phyloP scores from a whole-genome alignment of 2,113 vertebrate genomes.

The Dasyurus viverrinus region DNA sequence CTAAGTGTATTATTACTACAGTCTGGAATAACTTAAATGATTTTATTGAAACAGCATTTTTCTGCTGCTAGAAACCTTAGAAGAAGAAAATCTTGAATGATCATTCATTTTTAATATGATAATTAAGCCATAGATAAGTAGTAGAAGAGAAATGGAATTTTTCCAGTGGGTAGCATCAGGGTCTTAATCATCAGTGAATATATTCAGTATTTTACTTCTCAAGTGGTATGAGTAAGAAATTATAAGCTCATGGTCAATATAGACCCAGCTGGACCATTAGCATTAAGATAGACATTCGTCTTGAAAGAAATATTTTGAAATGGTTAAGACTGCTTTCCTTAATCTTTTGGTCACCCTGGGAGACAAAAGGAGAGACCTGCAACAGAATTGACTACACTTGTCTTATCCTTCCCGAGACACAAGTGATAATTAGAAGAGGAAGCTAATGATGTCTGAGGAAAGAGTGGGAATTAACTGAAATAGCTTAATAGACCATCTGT shows the following conservation, averaged over 20 bases:
- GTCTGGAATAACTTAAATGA: neutral
- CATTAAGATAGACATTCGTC: neutral
- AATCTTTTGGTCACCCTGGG: conserved; percentile 60
- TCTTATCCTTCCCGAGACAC: conserved; percentile 59
- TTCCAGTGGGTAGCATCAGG: neutral
- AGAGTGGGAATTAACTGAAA: conserved; percentile 57
- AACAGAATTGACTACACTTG: conserved; percentile 17
- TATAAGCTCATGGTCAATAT: neutral
- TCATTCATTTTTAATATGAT: neutral
- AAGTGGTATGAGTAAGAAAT: neutral
- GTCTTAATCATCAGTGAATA: neutral
- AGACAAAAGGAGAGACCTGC: conserved; percentile 48
- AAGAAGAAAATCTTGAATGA: neutral
- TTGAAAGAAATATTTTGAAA: conserved; percentile 35
- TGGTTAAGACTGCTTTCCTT: conserved; percentile 41
- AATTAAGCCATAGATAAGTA: neutral
- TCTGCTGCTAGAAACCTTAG: neutral
- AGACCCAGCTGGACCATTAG: neutral
- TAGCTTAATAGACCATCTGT: conserved; percentile 70
- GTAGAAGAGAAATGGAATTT: neutral
- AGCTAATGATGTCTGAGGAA: conserved; percentile 58
- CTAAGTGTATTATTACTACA: neutral
- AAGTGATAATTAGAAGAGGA: conserved; percentile 57
- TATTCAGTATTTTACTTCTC: neutral
- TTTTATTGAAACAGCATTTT: neutral